A percentile compares a stretch with the other conserved stretches of the same genome.
These are phyloP conservation scores for Hassar affinis DNA, from an alignment of 2,113 vertebrate genomes.

Conservation along the genomic window DNA sequence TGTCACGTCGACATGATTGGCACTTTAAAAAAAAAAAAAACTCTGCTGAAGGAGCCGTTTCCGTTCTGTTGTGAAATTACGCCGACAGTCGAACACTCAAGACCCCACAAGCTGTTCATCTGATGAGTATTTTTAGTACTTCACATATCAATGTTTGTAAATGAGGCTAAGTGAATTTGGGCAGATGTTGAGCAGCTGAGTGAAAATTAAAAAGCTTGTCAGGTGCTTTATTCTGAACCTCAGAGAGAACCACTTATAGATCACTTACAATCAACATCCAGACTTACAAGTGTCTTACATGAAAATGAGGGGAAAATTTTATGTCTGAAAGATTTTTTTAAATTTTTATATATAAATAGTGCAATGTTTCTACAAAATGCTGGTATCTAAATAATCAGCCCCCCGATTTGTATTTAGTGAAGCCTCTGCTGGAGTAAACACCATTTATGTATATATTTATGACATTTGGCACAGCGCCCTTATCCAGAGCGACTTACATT, in stretches of 20 bases:
- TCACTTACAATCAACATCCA: conserved; percentile 8
- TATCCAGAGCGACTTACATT: no score
- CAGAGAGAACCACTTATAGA: background rate
- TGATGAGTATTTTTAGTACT: conserved; percentile 27
- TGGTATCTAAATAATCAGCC: background rate
- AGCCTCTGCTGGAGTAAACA: background rate
- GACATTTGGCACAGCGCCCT: no score
- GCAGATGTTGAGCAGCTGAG: conserved; percentile 14
- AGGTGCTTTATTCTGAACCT: conserved; percentile 16
- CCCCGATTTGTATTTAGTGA: background rate
- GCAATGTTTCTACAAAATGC: background rate
- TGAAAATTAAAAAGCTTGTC: conserved; percentile 30
- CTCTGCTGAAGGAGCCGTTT: background rate
- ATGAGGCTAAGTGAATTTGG: conserved; percentile 31
- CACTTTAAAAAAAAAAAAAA: background rate
- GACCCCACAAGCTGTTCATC: background rate
- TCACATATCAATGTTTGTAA: conserved; percentile 47
- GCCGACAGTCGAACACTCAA: background rate
- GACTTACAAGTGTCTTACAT: background rate
- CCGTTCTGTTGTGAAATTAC: background rate
- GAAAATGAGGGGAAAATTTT: background rate
- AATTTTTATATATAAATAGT: background rate
- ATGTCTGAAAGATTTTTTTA: background rate
- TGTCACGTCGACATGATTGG: background rate
- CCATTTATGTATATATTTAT: no score